Evolutionary conservation across 2,797 vertebrate genomes (phyloP).

Genomic region (Cirrhinus mrigala): DNA sequence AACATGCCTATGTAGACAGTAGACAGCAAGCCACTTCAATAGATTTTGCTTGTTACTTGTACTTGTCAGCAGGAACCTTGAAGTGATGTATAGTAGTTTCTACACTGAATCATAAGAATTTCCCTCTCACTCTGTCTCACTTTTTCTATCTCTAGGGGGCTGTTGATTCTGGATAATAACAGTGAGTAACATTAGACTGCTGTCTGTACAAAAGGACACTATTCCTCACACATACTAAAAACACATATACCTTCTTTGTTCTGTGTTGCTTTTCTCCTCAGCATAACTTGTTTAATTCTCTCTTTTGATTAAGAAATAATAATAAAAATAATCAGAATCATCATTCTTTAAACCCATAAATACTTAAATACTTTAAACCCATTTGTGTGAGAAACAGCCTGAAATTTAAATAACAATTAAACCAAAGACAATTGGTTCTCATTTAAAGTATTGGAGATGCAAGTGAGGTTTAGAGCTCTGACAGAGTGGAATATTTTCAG

Average conservation of each 20-base stretch:
- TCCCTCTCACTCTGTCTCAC: neutral
- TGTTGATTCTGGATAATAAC: slow-evolving; percentile 79
- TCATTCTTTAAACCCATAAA: too few species aligned
- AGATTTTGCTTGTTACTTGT: too few species aligned
- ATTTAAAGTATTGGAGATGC: neutral
- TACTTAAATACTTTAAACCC: too few species aligned
- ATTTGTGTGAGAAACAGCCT: neutral
- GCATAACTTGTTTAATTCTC: slow-evolving; percentile 1
- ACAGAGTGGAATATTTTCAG: neutral
- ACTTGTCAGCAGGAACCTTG: too few species aligned
- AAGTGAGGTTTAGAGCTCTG: neutral
- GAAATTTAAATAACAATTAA: neutral
- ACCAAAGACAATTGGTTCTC: neutral
- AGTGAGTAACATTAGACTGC: slow-evolving; percentile 78
- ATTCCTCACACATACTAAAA: slow-evolving; percentile 51
- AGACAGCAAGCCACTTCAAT: too few species aligned
- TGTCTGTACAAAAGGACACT: slow-evolving; percentile 75
- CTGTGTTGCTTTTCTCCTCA: slow-evolving; percentile 39
- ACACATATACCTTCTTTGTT: slow-evolving; percentile 5
- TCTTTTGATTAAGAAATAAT: neutral
- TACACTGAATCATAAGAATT: slow-evolving; percentile 68
- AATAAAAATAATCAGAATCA: neutral
- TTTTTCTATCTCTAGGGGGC: slow-evolving; percentile 61
- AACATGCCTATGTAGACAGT: too few species aligned
- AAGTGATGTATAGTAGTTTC: too few species aligned